Conservation (phyloP, 2,797 vertebrate genomes). For the Kryptolebias ocellatus region DNA sequence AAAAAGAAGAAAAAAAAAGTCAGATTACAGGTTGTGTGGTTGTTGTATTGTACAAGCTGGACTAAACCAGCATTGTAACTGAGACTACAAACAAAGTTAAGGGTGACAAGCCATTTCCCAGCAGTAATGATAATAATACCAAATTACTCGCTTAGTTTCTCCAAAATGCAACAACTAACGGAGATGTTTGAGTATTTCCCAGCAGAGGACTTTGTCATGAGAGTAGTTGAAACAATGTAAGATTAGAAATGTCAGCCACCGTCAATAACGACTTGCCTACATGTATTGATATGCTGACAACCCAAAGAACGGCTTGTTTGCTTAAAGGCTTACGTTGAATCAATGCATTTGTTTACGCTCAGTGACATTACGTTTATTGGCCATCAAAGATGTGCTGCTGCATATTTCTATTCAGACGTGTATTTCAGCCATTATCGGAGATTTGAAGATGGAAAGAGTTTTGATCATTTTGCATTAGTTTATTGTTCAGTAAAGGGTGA, state of each 20-base stretch:
- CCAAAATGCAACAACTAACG: not conserved
- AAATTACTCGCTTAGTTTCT: not conserved
- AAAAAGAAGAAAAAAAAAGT: not conserved
- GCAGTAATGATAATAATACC: slow-evolving; percentile 5
- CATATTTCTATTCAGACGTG: slow-evolving; percentile 3
- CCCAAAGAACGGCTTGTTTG: slow-evolving; percentile 71
- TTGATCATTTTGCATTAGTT: not conserved
- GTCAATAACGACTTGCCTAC: slow-evolving; percentile 61
- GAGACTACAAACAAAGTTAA: slow-evolving; percentile 5
- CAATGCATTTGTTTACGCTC: slow-evolving; percentile 64
- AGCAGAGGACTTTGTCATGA: slow-evolving; percentile 34
- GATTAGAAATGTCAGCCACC: slow-evolving; percentile 49
- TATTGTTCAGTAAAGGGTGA: not conserved
- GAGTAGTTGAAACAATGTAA: slow-evolving; percentile 46
- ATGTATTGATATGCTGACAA: slow-evolving; percentile 74
- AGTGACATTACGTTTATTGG: slow-evolving; percentile 55
- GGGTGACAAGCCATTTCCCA: slow-evolving; percentile 20
- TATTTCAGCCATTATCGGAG: slow-evolving; percentile 6
- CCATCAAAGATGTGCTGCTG: slow-evolving; percentile 49
- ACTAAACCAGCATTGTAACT: not conserved
- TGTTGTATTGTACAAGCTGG: not conserved
- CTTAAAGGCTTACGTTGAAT: slow-evolving; percentile 72
- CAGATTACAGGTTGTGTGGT: not conserved
- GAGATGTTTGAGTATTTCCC: slow-evolving; percentile 6
- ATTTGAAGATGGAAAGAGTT: not conserved